Evolutionary conservation across 2,888 invertebrate species (phyloP).

Genomic region (Cordilura impudica): DNA sequence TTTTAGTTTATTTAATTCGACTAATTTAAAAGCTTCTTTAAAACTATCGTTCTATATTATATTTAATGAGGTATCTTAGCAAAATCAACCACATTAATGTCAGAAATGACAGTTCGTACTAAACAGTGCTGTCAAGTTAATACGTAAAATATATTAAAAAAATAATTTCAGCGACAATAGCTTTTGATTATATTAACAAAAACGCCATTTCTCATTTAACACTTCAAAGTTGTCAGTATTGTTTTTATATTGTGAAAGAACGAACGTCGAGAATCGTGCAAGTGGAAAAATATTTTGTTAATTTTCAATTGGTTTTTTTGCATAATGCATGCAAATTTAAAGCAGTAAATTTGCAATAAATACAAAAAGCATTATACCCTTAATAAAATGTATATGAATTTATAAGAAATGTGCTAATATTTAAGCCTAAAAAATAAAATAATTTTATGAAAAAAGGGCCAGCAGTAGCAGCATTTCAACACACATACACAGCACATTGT

Average conservation of each 20-base stretch:
- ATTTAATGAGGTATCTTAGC: background rate
- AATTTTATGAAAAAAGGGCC: slow-evolving; percentile 51
- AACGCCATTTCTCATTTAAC: slow-evolving; percentile 44
- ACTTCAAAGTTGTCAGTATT: slow-evolving; percentile 59
- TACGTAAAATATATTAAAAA: background rate
- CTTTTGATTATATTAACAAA: slow-evolving; percentile 5
- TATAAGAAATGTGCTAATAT: slow-evolving; percentile 62
- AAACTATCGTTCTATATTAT: slow-evolving; percentile 12
- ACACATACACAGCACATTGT: slow-evolving; percentile 53
- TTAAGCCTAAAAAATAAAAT: slow-evolving; percentile 67
- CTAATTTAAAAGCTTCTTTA: slow-evolving; percentile 16
- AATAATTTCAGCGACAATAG: background rate
- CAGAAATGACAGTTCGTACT: background rate
- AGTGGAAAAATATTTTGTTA: slow-evolving; percentile 67
- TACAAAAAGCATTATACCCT: slow-evolving; percentile 13
- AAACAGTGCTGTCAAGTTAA: slow-evolving; percentile 33
- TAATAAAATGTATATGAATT: slow-evolving; percentile 65
- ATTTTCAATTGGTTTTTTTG: slow-evolving; percentile 70
- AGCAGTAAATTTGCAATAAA: slow-evolving; percentile 46
- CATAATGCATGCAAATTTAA: slow-evolving; percentile 73
- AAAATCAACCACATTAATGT: slow-evolving; percentile 10
- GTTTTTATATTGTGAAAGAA: slow-evolving; percentile 62
- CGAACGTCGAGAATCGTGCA: slow-evolving; percentile 70
- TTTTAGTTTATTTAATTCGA: slow-evolving; percentile 73
- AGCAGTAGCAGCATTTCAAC: slow-evolving; percentile 48